These are phyloP conservation scores for Acridotheres tristis DNA, from an alignment of 2,797 vertebrate genomes.

Conservation along the genomic window DNA sequence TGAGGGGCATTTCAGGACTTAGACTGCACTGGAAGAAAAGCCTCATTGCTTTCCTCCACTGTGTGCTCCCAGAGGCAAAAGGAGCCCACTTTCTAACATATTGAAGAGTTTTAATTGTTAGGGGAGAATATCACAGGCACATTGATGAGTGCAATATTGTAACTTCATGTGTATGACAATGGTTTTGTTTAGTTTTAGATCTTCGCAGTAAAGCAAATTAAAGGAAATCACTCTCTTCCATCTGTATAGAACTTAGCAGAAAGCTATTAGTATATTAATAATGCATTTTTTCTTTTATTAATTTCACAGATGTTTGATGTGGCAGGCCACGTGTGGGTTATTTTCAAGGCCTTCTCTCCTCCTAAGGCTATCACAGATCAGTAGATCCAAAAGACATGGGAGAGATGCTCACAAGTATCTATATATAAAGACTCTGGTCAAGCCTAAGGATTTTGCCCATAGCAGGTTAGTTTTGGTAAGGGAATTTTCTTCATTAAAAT, in stretches of 20 bases:
- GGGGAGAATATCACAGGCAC: not conserved
- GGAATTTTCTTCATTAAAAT: not conserved
- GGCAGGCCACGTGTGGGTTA: not conserved
- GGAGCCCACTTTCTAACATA: not conserved
- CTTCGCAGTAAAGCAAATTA: not conserved
- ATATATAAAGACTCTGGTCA: not conserved
- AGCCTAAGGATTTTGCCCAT: not conserved
- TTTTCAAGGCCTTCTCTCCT: not conserved
- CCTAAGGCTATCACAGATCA: not conserved
- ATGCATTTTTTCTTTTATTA: not conserved
- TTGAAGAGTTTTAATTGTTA: not conserved
- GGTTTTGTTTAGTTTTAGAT: not conserved
- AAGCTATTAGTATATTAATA: not conserved
- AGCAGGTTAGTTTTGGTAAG: not conserved
- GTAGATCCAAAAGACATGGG: not conserved
- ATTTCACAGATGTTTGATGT: not conserved
- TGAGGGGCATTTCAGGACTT: not conserved
- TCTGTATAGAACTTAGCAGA: not conserved
- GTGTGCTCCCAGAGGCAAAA: not conserved
- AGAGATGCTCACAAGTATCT: not conserved
- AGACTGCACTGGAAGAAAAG: not conserved
- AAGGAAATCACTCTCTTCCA: not conserved
- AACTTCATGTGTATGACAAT: not conserved
- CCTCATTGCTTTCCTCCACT: not conserved
- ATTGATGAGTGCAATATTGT: not conserved